Evolutionary conservation across 2,797 vertebrate genomes (phyloP), one percentile per base, ranked within the genome.

Genomic region (Pipistrellus nathusii): DNA sequence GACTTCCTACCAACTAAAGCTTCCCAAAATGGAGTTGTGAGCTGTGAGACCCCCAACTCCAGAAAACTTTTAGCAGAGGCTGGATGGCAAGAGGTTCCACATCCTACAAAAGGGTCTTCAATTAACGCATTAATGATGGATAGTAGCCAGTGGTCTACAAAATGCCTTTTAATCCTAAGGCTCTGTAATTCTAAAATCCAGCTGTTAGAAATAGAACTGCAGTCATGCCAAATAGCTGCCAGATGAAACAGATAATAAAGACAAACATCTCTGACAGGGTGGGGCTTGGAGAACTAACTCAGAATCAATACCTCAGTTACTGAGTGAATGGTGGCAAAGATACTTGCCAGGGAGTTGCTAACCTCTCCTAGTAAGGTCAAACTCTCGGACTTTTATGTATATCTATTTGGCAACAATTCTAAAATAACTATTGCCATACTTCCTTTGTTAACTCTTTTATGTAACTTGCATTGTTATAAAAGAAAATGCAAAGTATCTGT

Each of bases 241-340:
- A 91, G 55, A 81, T 73, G 30, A 75, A 92, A 69, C 25, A 82
- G 25, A 81, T 81, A 91, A 94, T 73, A 53, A 69, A 81, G 81
- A 92, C 38, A 87, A 88, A 76, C 51, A 41, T 82, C 23, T 30
- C 14, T 17, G 48, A 64, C 23, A 84, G 48, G 48, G 10, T 6
- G 5, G 66, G 77, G 11, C 69, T 71, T 59, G 82, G 64, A 91
- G 41, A 89, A 90, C 2, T 13, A 25, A 71, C 38, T 64, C 27
- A 48, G 32, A 82, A 92, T 88, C 55, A 91, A 15, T n/a, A 78
- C 21, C 53, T 66, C 66, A 66, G n/a, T 81, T 44, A 41, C 64
- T 62, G 30, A 69, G 11, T 69, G 89, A 87, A 0, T 0, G 27
- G 13, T 27, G 17, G 38, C 41, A 68, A 51, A 72, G 66, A n/a